Base-by-base conservation (phyloP, 2,113 vertebrate species). In the Anser brachyrhynchus region DNA sequence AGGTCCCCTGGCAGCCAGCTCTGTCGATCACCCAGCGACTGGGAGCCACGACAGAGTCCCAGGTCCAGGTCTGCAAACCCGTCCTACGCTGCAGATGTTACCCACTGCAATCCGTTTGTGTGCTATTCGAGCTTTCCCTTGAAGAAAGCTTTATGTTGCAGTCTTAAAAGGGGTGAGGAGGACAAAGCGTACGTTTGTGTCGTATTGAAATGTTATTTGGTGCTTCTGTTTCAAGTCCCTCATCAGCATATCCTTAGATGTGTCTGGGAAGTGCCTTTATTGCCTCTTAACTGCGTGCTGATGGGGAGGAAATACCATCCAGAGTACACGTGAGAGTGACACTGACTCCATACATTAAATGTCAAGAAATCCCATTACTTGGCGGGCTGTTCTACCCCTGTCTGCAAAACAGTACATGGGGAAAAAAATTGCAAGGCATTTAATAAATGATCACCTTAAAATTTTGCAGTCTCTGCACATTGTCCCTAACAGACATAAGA, bases 301-400 rank as follows among this genome's bases (percentile, higher is more conserved):
- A 39, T 72, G 73, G 83, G n/a, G 46, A 77, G 39, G 59, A 89
- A 59, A 39, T 41, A 37, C 1, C 54, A 52, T 78, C 54, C 54
- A 65, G 54, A 69, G 58, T 11, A 15, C 43, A 44, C 35, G 11
- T 23, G 90, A 77, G 59, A 92, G n/a, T 78, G 58, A 21, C 44
- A 8, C 62, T 64, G 59, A 44, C 46, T 90, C 78, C 7, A 5
- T 75, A 21, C 43, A 72, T 84, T 78, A 92, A 64, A 89, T 79
- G 44, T 72, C 80, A 84, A 75, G 52, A 90, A 92, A 90, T 82
- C 12, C 21, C 67, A 66, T 73, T 69, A 35, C 44, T 91, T 66
- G 79, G 39, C 65, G 72, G 59, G 44, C 31, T 5, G 3, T 82
- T 93, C 49, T 41, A 41, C 44, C 22, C 3, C 22, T 33, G 3